These are phyloP conservation scores for Orgyia antiqua DNA, from an alignment of 2,888 invertebrate species.

Conservation along the genomic window DNA sequence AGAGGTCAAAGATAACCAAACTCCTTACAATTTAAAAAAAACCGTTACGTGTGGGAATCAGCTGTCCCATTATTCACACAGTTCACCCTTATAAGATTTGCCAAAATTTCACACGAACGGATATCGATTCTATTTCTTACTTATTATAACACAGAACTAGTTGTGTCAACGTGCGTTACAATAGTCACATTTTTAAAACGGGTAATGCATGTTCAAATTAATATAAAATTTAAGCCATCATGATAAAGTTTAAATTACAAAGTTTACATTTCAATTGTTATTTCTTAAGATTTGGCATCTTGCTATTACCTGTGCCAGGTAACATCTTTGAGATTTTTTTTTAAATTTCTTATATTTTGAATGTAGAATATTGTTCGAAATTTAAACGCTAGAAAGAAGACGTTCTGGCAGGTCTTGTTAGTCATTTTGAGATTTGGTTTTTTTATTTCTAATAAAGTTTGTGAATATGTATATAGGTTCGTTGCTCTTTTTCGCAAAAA, in stretches of 20 bases:
- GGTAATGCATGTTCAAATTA: constrained; percentile 5
- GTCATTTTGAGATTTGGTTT: no score
- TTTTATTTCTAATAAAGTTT: no score
- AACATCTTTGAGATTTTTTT: constrained; percentile 44
- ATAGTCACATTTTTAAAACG: constrained; percentile 7
- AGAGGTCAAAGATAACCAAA: no score
- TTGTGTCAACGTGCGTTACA: constrained; percentile 6
- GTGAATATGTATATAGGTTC: no score
- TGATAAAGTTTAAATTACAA: constrained; percentile 16
- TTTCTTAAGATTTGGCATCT: constrained; percentile 70
- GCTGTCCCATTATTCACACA: constrained; percentile 55
- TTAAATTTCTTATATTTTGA: constrained; percentile 16
- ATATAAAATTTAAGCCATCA: constrained; percentile 9
- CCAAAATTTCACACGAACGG: constrained; percentile 21
- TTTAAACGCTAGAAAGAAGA: no score
- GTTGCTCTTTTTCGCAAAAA: no score
- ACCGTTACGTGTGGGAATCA: constrained; percentile 65
- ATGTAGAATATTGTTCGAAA: constrained; percentile 11
- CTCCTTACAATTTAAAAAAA: no score
- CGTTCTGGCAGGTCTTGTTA: no score
- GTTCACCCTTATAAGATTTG: constrained; percentile 38
- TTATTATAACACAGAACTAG: constrained; percentile 11
- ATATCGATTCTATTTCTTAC: constrained; percentile 23
- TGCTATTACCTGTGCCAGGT: constrained; percentile 55
- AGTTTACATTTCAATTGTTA: constrained; percentile 13